Evolutionary conservation across 2,113 vertebrate species (phyloP).

Genomic region (Phainopepla nitens): DNA sequence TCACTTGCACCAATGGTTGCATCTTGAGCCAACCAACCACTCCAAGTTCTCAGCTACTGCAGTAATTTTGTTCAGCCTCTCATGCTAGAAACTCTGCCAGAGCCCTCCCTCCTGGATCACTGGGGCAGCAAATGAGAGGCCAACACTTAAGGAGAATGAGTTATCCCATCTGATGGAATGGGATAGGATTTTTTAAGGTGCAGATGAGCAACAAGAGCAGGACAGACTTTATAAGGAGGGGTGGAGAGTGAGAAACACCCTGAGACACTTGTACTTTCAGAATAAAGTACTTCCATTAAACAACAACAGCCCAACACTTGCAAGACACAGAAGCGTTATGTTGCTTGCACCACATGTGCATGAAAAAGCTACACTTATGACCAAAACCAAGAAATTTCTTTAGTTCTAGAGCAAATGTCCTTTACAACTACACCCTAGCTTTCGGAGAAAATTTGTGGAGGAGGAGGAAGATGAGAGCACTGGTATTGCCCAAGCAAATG

Average conservation of each 20-base stretch:
- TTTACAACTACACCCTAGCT: neutral
- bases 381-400: neutral
- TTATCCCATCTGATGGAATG: neutral
- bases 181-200: neutral
- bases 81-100: neutral
- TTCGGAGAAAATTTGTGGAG: neutral
- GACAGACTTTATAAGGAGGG: neutral
- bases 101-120: neutral
- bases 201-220: neutral
- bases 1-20: too few species aligned
- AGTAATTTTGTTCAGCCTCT: neutral
- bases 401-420: neutral
- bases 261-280: neutral
- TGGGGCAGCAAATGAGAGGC: neutral
- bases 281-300: neutral
- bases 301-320: neutral
- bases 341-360: neutral
- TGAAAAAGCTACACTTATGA: neutral
- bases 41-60: neutral
- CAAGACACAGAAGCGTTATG: neutral
- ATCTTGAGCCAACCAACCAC: neutral
- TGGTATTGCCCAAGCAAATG: neutral
- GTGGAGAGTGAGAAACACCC: neutral
- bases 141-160: neutral
- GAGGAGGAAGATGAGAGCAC: neutral